A percentile compares a stretch with the other conserved stretches of the same genome.
Conservation (phyloP, 2,113 vertebrate genomes). For the Numenius arquata region DNA sequence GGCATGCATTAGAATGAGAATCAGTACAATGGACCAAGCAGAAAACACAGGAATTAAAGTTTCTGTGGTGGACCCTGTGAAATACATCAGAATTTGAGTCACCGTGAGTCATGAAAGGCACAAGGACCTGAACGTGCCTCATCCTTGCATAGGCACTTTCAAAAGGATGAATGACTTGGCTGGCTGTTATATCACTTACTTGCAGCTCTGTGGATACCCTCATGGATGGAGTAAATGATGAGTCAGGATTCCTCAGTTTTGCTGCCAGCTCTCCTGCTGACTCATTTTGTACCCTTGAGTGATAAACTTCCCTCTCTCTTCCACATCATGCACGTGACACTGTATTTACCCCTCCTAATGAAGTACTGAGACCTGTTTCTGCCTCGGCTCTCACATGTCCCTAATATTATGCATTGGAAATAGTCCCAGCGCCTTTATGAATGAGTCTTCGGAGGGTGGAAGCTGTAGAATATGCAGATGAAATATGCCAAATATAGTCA, state of each 20-base stretch:
- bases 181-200: not conserved
- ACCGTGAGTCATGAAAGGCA: not conserved
- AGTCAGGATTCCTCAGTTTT: constrained; percentile 12
- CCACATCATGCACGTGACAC: not conserved
- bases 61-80: not conserved
- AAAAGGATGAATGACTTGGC: not conserved
- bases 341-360: not conserved
- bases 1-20: not conserved
- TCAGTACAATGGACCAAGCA: not conserved
- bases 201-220: not conserved
- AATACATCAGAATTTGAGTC: constrained; percentile 9
- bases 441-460: not conserved
- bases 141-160: not conserved
- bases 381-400: not conserved
- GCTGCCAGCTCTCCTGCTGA: constrained; percentile 20
- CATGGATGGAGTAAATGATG: not conserved
- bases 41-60: not conserved
- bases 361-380: not conserved
- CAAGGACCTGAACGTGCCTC: not conserved
- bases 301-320: not conserved
- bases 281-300: constrained; percentile 3
- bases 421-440: not conserved
- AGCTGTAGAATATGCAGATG: not conserved
- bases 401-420: not conserved
- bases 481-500: not conserved